Base-by-base conservation (phyloP, 2,888 invertebrate species). In the Napeogenes sylphis region DNA sequence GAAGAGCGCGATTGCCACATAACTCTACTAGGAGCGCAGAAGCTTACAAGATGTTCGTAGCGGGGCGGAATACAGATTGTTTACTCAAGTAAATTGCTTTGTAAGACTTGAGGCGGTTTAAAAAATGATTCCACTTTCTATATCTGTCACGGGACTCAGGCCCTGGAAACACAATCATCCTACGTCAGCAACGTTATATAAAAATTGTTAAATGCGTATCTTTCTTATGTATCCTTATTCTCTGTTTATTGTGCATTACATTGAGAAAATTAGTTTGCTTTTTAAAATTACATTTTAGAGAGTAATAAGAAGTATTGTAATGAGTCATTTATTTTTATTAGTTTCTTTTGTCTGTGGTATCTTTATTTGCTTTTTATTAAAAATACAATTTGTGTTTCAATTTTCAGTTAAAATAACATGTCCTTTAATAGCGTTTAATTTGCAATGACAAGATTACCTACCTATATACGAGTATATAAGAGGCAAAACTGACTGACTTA, bases 1-100 rank as follows among this genome's bases (percentile, higher is more conserved):
- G 60, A 62, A 60, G 66, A 66, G 64, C 67, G 59, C 65, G 61
- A 61, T 63, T 65, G 63, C 61, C 59, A 65, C 65, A 68, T 65
- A 69, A 62, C 65, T 65, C 59, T 62, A 59, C 46, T 62, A 59
- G 59, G 33, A 54, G 58, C 62, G 58, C 51, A 65, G 60, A 67
- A 67, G 61, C 66, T 55, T n/a, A 45, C 51, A 51, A 51, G 51
- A 51, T 51, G 51, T 57, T 62, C 59, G 59, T 65, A 38, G 65
- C 62, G 59, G 58, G 62, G 59, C 62, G 59, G 58, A 61, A 61
- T 61, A 61, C 58, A 61, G 61, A 59, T 64, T 64, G 58, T 67
- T 61, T 86, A 83, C 83, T 83, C 81, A 81, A 80, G 80, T 75
- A 86, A 85, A 86, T 87, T 87, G 84, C 85, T 84, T 83, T 82